Evolutionary conservation across 1,140 invertebrate genomes (phyloP).

Genomic region (Galleria mellonella): DNA sequence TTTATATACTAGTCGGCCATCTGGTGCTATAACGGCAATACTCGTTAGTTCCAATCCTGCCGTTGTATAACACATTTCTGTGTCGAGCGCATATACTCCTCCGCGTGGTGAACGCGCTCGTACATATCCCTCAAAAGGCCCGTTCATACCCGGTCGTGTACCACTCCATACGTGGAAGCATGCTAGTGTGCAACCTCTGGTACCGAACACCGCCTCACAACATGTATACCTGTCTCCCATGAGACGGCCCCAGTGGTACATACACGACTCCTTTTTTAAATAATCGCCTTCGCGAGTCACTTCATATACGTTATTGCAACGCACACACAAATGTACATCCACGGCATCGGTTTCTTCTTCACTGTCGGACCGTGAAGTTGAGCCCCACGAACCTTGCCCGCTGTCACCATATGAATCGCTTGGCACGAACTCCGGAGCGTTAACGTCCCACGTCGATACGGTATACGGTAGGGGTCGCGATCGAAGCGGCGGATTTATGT

Average conservation of each 20-base stretch:
- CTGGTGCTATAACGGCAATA: constrained; percentile 84
- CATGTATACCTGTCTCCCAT: constrained; percentile 68
- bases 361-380: constrained; percentile 73
- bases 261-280: constrained; percentile 80
- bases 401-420: constrained; percentile 61
- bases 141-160: constrained; percentile 78
- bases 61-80: constrained; percentile 94
- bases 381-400: constrained; percentile 66
- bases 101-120: constrained; percentile 65
- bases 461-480: constrained; percentile 38
- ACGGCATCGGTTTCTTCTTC: constrained; percentile 67
- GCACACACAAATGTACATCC: constrained; percentile 79
- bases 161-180: constrained; percentile 86
- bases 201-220: constrained; percentile 59
- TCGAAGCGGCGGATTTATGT: constrained; percentile 70
- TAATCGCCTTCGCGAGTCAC: constrained; percentile 81
- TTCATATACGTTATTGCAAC: constrained; percentile 83
- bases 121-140: constrained; percentile 80
- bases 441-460: constrained; percentile 76
- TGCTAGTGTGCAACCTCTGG: constrained; percentile 77
- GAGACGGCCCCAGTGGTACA: constrained; percentile 87
- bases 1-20: constrained; percentile 86
- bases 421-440: constrained; percentile 80
- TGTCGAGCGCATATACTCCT: constrained; percentile 88
- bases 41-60: constrained; percentile 88